phyloP scores from a whole-genome alignment of 2,888 invertebrate genomes.

The Drosophila yooni region DNA sequence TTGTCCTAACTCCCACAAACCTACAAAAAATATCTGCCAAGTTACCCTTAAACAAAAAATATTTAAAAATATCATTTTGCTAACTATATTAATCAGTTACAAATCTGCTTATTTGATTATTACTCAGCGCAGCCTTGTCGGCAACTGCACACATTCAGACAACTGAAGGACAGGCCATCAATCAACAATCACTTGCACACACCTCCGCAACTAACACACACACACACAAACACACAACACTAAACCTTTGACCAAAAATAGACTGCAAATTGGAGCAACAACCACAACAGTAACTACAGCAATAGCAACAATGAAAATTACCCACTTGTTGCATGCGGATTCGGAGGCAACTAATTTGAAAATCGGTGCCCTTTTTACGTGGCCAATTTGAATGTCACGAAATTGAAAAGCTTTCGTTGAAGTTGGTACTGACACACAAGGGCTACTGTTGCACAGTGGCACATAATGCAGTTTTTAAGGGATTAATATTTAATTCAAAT shows the following conservation, averaged over 20 bases:
- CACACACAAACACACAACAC: neutral
- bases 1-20: neutral
- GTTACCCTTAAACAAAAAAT: neutral
- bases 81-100: neutral
- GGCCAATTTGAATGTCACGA: constrained; percentile 77
- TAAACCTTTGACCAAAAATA: constrained; percentile 24
- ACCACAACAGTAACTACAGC: neutral
- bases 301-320: constrained; percentile 30
- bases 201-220: constrained; percentile 8
- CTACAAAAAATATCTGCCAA: neutral
- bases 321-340: constrained; percentile 43
- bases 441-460: constrained; percentile 47
- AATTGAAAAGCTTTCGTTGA: constrained; percentile 61
- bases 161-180: constrained; percentile 53
- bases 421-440: constrained; percentile 32
- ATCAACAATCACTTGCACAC: constrained; percentile 34
- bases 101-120: constrained; percentile 7
- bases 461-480: neutral
- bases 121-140: constrained; percentile 42
- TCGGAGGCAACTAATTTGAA: constrained; percentile 46
- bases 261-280: constrained; percentile 30
- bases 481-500: neutral
- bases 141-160: constrained; percentile 33
- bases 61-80: neutral
- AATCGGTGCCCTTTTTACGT: constrained; percentile 63